phyloP scores from a whole-genome alignment of 2,888 invertebrate species.

The Hipparchia semele region DNA sequence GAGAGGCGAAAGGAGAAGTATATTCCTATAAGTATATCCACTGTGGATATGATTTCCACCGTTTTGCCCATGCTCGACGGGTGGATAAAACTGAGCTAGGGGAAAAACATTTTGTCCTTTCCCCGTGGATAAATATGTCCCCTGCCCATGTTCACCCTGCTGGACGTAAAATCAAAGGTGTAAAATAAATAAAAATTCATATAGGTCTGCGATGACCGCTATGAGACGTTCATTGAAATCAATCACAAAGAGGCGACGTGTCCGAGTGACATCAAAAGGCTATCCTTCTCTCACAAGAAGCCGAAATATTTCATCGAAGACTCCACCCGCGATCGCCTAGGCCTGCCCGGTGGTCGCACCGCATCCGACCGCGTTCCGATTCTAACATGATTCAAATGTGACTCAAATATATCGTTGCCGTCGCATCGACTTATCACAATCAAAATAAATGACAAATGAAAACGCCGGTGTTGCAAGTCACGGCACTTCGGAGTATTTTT shows the following conservation, averaged over 20 bases:
- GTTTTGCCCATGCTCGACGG: no score
- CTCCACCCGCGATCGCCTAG: not conserved
- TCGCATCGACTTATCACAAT: conserved; percentile 77
- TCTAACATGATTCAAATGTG: conserved; percentile 22
- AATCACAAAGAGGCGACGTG: conserved; percentile 8
- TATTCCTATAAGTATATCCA: not conserved
- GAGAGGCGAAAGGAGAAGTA: no score
- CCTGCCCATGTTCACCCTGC: no score
- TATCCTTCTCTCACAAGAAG: conserved; percentile 19
- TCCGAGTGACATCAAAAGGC: conserved; percentile 20
- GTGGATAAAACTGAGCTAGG: no score
- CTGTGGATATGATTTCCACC: not conserved
- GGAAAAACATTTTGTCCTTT: no score
- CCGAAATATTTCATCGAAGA: conserved; percentile 18
- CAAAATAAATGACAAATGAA: conserved; percentile 84
- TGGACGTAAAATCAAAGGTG: no score
- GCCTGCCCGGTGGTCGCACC: conserved; percentile 43
- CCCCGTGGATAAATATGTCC: no score
- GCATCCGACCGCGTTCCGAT: conserved; percentile 35
- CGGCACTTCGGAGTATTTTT: conserved; percentile 60
- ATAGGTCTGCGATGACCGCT: not conserved
- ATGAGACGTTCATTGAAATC: conserved; percentile 11
- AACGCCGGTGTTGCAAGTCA: conserved; percentile 79
- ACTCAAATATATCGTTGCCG: conserved; percentile 46
- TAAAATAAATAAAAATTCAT: not conserved